Conservation (phyloP, 2,113 vertebrate species). For the Ancistrus triradiatus region DNA sequence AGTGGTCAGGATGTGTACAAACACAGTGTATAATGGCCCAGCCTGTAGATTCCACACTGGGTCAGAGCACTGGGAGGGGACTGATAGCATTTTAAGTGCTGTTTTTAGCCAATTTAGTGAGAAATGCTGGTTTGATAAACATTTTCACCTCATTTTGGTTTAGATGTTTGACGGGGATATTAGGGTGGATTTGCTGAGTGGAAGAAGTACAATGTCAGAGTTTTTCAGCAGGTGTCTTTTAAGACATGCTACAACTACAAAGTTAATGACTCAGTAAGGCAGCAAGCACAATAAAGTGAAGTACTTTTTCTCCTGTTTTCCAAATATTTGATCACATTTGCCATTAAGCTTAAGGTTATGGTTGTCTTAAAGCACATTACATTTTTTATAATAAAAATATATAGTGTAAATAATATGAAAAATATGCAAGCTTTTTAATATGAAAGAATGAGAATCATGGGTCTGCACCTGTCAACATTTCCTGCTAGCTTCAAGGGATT, state of each 20-base stretch:
- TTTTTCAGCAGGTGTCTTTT: neutral
- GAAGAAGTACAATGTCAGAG: neutral
- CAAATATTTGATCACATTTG: too few species aligned
- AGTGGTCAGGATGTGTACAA: constrained; percentile 57
- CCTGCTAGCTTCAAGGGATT: too few species aligned
- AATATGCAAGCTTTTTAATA: too few species aligned
- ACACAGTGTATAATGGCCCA: constrained; percentile 58
- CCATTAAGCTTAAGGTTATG: too few species aligned
- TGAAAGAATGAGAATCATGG: too few species aligned
- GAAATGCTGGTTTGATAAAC: neutral
- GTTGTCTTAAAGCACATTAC: too few species aligned
- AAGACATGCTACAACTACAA: too few species aligned
- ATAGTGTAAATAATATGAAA: neutral
- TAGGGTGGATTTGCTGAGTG: neutral
- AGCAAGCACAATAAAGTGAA: too few species aligned
- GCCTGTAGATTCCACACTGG: constrained; percentile 23
- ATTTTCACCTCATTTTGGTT: constrained; percentile 8
- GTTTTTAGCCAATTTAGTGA: constrained; percentile 18
- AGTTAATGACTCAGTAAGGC: too few species aligned
- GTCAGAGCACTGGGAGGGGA: constrained; percentile 19
- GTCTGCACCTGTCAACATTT: too few species aligned
- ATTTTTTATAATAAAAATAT: neutral
- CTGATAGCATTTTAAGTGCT: constrained; percentile 5
- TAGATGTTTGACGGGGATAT: neutral
- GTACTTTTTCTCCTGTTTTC: too few species aligned